Conservation (phyloP, 2,797 vertebrate genomes). For the Netta rufina region DNA sequence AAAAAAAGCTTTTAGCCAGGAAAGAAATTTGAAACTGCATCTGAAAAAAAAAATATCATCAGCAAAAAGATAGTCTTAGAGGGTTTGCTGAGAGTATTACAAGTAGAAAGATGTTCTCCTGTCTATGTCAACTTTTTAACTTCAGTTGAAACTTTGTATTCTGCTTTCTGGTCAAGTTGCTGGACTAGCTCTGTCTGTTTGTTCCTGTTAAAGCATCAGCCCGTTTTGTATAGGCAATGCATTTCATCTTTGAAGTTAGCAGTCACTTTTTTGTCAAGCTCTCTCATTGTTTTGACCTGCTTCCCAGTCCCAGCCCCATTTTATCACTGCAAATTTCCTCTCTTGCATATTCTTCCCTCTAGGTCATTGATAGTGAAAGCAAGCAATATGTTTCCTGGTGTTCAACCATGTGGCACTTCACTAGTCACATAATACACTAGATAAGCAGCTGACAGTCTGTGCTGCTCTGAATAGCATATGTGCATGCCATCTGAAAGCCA, state of each 20-base stretch:
- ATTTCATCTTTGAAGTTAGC: conserved; percentile 13
- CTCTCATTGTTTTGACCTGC: conserved; percentile 39
- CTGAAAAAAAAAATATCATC: background rate
- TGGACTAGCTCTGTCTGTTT: background rate
- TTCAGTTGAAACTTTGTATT: background rate
- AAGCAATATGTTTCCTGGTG: conserved; percentile 73
- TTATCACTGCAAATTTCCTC: conserved; percentile 68
- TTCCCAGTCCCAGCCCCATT: conserved; percentile 27
- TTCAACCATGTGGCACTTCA: conserved; percentile 73
- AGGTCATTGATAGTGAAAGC: conserved; percentile 71
- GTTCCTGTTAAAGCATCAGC: background rate
- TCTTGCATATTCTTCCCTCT: conserved; percentile 70
- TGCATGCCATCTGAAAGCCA: conserved; percentile 62
- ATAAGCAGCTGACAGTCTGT: conserved; percentile 71
- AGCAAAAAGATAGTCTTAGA: background rate
- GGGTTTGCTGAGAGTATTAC: background rate
- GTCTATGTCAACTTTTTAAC: background rate
- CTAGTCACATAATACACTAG: conserved; percentile 64
- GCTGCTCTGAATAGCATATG: conserved; percentile 68
- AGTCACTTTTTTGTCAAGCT: background rate
- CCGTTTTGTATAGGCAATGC: background rate
- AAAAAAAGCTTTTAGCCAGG: background rate
- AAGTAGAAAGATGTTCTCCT: background rate
- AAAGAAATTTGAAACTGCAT: background rate
- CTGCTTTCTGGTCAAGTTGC: background rate